phyloP scores from a whole-genome alignment of 2,888 invertebrate genomes.

The Subacronicta megacephala region DNA sequence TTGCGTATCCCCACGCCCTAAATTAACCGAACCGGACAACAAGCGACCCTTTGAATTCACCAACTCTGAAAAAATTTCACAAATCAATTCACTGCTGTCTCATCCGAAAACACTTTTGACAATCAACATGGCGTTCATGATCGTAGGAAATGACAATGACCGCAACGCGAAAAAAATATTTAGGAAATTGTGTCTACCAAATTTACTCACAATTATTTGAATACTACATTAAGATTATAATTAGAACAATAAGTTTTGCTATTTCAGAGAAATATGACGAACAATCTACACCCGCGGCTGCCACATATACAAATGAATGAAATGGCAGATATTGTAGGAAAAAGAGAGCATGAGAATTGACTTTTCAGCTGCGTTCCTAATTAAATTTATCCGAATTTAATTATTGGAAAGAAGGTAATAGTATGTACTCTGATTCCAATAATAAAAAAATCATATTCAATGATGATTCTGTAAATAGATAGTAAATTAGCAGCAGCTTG shows the following conservation, averaged over 20 bases:
- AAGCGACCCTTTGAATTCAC: constrained; percentile 80
- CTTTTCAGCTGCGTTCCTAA: constrained; percentile 61
- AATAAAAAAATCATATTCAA: no score
- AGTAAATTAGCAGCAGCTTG: no score
- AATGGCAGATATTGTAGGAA: constrained; percentile 71
- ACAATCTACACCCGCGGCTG: constrained; percentile 82
- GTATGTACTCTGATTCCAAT: no score
- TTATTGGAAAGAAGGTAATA: no score
- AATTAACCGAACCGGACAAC: constrained; percentile 75
- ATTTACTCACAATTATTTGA: constrained; percentile 80
- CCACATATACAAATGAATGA: constrained; percentile 89
- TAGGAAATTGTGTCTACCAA: constrained; percentile 31
- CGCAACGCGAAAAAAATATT: constrained; percentile 66
- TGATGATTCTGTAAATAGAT: no score
- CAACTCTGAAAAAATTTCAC: constrained; percentile 86
- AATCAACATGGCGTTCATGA: constrained; percentile 89
- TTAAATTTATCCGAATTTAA: no score
- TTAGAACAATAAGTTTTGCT: constrained; percentile 64
- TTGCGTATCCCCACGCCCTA: constrained; percentile 73
- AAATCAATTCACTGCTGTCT: constrained; percentile 87
- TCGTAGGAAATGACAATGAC: constrained; percentile 79
- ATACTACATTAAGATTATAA: constrained; percentile 84
- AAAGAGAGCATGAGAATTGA: constrained; percentile 61
- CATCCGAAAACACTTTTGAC: constrained; percentile 89
- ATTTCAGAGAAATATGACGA: constrained; percentile 77